Conservation (phyloP, 2,888 invertebrate species). For the Dimorphilus gyrociliatus region DNA sequence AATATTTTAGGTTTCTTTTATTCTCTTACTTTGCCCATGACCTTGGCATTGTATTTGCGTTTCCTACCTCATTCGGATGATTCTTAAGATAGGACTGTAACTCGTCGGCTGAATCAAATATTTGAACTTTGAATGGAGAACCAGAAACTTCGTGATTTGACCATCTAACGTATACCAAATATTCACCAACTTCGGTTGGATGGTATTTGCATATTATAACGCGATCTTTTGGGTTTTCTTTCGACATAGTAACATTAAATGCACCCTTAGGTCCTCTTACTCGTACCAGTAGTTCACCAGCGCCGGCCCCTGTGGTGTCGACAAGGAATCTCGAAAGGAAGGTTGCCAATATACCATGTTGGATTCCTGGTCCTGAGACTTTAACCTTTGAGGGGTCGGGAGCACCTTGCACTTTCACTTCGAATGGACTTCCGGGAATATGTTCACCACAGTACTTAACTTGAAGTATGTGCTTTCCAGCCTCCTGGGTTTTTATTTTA, state of each 20-base stretch:
- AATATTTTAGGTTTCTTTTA: no score
- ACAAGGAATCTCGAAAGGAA: conserved; percentile 95
- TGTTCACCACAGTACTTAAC: conserved; percentile 57
- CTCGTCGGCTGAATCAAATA: conserved; percentile 96
- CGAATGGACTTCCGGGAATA: conserved; percentile 70
- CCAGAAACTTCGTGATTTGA: conserved; percentile 94
- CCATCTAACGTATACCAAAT: conserved; percentile 92
- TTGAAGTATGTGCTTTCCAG: conserved; percentile 77
- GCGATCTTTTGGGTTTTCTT: conserved; percentile 91
- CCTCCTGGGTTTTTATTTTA: conserved; percentile 85
- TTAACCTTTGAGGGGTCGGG: conserved; percentile 95
- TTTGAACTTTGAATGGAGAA: conserved; percentile 95
- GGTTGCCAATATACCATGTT: conserved; percentile 88
- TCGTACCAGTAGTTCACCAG: conserved; percentile 91
- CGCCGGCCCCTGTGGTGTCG: conserved; percentile 95
- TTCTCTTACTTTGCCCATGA: no score
- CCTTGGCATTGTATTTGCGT: no score
- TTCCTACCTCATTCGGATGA: no score
- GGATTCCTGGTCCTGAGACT: conserved; percentile 93
- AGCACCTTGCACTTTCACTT: conserved; percentile 73
- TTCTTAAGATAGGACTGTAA: conserved; percentile 44
- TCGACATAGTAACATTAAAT: conserved; percentile 98
- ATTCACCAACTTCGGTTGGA: conserved; percentile 95
- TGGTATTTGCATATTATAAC: conserved; percentile 96
- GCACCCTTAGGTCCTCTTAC: conserved; percentile 96